These are phyloP conservation scores for Mugil cephalus DNA, from an alignment of 2,113 vertebrate species.

Conservation along the genomic window DNA sequence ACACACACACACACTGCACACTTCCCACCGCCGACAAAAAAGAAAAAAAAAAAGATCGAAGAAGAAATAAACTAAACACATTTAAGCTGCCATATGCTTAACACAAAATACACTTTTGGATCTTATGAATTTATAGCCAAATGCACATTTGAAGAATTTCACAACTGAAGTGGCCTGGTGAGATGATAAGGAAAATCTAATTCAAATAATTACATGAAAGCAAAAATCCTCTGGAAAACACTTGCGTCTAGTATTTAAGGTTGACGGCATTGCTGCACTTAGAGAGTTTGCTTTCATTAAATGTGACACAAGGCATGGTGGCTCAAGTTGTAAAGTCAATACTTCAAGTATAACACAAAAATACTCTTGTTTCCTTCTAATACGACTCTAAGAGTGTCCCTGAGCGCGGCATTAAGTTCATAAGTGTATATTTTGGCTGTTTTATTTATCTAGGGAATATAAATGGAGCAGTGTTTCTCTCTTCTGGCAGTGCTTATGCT, in stretches of 20 bases:
- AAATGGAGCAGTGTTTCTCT: slow-evolving; percentile 13
- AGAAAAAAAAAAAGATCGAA: background rate
- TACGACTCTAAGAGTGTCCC: slow-evolving; percentile 19
- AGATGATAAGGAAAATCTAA: slow-evolving; percentile 17
- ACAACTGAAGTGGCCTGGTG: slow-evolving; percentile 30
- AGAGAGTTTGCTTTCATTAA: slow-evolving; percentile 15
- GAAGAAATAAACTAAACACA: no score
- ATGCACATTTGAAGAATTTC: slow-evolving; percentile 18
- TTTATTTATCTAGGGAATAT: slow-evolving; percentile 23
- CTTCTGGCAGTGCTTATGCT: slow-evolving; percentile 2
- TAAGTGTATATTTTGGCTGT: slow-evolving; percentile 59
- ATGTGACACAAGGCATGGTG: background rate
- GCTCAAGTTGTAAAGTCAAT: background rate
- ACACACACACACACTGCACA: slow-evolving; percentile 25
- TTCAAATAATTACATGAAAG: background rate
- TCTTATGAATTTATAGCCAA: slow-evolving; percentile 8
- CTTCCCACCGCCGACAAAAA: background rate
- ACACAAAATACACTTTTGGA: slow-evolving; percentile 20
- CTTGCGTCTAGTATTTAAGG: background rate
- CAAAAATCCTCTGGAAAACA: slow-evolving; percentile 15
- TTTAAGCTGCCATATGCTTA: background rate
- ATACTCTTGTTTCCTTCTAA: slow-evolving; percentile 20
- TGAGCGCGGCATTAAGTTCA: slow-evolving; percentile 26
- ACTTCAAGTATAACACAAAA: slow-evolving; percentile 24
- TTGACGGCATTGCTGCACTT: background rate